Evolutionary conservation across 2,113 vertebrate genomes (phyloP).

Genomic region (Ranitomeya imitator): DNA sequence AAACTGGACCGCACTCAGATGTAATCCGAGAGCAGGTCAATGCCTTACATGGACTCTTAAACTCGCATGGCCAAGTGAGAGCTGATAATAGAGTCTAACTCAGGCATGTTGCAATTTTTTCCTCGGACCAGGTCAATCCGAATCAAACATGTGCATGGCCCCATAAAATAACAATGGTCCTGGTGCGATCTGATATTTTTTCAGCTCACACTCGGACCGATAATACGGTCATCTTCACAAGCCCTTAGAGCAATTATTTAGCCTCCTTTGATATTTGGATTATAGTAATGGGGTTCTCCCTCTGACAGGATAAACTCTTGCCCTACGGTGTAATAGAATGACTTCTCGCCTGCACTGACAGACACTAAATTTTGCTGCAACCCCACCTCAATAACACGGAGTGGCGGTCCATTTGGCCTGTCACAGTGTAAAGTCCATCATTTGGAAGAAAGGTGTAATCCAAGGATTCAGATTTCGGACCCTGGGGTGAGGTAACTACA

Average conservation of each 20-base stretch:
- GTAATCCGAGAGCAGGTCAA: too few species aligned
- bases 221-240: too few species aligned
- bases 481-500: slow-evolving; percentile 50
- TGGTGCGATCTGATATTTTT: too few species aligned
- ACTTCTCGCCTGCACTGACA: slow-evolving; percentile 10
- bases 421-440: slow-evolving; percentile 23
- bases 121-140: too few species aligned
- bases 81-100: too few species aligned
- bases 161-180: too few species aligned
- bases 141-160: too few species aligned
- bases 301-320: neutral
- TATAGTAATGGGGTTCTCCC: neutral
- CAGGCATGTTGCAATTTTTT: too few species aligned
- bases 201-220: too few species aligned
- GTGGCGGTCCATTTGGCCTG: slow-evolving; percentile 8
- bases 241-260: neutral
- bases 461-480: slow-evolving; percentile 40
- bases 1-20: too few species aligned
- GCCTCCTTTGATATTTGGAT: neutral
- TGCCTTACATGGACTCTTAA: too few species aligned
- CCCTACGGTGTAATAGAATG: neutral
- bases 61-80: too few species aligned
- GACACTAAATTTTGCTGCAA: slow-evolving; percentile 1
- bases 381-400: neutral
- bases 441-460: slow-evolving; percentile 51